Percentiles rank a stretch among this genome's conserved stretches.
phyloP scores from a whole-genome alignment of 2,888 invertebrate genomes.

The Chaetogeoica ovagalla region DNA sequence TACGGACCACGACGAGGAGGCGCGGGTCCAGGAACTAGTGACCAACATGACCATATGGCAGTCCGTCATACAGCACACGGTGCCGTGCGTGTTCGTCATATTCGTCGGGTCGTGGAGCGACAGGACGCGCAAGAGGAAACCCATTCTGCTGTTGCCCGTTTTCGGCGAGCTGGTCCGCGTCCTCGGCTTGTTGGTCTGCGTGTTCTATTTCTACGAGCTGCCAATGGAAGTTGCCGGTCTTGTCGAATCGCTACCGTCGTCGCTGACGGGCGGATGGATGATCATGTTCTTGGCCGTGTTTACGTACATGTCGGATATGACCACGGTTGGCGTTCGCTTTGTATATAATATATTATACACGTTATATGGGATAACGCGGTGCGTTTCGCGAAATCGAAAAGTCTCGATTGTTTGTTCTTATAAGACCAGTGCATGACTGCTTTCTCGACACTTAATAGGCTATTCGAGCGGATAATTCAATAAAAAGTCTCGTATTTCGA shows the following conservation, averaged over 20 bases:
- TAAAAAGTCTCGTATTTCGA: too few relatives aligned
- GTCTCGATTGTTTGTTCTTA: too few relatives aligned
- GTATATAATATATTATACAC: background rate
- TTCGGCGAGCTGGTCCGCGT: slow-evolving; percentile 78
- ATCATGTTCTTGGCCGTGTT: slow-evolving; percentile 89
- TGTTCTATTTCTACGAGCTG: slow-evolving; percentile 75
- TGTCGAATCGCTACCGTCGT: slow-evolving; percentile 79
- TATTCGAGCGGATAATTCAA: too few relatives aligned
- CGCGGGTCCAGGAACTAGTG: slow-evolving; percentile 72
- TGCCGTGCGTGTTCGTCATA: slow-evolving; percentile 79
- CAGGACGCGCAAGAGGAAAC: slow-evolving; percentile 69
- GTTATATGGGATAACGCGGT: too few relatives aligned
- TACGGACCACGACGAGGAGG: slow-evolving; percentile 64
- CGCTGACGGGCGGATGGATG: slow-evolving; percentile 82
- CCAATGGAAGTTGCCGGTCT: slow-evolving; percentile 80
- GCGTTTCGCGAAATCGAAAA: too few relatives aligned
- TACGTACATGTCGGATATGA: slow-evolving; percentile 87
- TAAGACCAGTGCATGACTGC: too few relatives aligned
- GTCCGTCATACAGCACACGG: slow-evolving; percentile 77
- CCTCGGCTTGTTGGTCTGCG: slow-evolving; percentile 76
- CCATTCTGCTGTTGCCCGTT: slow-evolving; percentile 81
- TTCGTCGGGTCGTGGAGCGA: slow-evolving; percentile 75
- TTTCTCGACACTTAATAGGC: too few relatives aligned
- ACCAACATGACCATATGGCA: slow-evolving; percentile 85
- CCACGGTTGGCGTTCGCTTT: slow-evolving; percentile 62